These are phyloP conservation scores for Mustelus asterias DNA, from an alignment of 2,113 vertebrate species.

Conservation along the genomic window DNA sequence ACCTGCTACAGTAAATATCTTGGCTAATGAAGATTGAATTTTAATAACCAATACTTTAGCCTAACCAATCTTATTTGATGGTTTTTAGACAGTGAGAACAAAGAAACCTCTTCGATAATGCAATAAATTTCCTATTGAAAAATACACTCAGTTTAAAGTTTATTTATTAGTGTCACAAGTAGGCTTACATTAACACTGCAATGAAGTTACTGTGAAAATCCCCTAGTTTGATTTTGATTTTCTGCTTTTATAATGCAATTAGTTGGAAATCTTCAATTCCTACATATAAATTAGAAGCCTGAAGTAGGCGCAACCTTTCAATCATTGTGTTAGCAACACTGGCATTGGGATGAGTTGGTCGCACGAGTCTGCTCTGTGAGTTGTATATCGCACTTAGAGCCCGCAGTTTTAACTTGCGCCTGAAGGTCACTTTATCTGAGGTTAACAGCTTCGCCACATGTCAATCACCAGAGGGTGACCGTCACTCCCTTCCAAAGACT, in stretches of 20 bases:
- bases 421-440: slow-evolving; percentile 12
- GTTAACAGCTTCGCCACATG: neutral
- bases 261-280: neutral
- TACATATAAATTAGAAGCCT: neutral
- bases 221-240: neutral
- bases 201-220: neutral
- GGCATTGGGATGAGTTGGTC: neutral
- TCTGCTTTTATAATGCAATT: neutral
- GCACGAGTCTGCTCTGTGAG: neutral
- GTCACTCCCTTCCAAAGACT: neutral
- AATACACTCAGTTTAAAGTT: too few species aligned
- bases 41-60: neutral
- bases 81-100: neutral
- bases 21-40: neutral
- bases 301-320: neutral
- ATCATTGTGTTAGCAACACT: neutral
- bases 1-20: neutral
- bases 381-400: neutral
- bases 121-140: neutral
- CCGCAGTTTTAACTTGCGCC: neutral
- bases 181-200: too few species aligned
- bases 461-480: neutral
- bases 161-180: too few species aligned
- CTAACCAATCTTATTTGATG: neutral
- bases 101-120: neutral